phyloP scores from a whole-genome alignment of 2,113 vertebrate genomes.

The Gopherus flavomarginatus region DNA sequence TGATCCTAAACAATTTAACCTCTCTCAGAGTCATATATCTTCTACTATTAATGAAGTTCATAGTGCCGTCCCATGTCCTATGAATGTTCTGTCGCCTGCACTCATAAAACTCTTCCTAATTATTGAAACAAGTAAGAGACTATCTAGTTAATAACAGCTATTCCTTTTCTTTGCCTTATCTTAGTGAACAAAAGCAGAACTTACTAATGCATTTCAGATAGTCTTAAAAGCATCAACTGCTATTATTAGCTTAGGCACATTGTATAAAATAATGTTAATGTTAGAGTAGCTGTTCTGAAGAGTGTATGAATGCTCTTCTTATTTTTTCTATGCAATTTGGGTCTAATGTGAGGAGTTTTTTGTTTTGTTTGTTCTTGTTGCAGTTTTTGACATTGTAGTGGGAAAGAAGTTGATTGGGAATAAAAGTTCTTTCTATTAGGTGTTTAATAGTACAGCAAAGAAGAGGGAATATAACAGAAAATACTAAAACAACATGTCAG shows the following conservation, averaged over 20 bases:
- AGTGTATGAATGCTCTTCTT: background rate
- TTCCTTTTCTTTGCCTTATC: background rate
- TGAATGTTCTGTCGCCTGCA: background rate
- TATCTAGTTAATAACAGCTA: rapidly evolving
- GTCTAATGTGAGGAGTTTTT: background rate
- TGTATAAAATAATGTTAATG: background rate
- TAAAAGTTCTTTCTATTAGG: background rate
- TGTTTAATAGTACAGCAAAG: background rate
- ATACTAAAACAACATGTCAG: background rate
- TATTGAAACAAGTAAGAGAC: background rate
- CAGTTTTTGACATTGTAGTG: background rate
- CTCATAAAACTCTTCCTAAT: background rate
- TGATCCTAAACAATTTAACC: background rate
- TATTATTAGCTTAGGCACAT: background rate
- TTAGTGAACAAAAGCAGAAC: background rate
- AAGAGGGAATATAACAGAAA: background rate
- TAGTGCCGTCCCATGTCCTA: background rate
- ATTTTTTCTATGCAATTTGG: background rate
- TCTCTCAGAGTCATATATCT: rapidly evolving
- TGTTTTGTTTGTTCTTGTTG: background rate
- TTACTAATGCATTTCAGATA: background rate
- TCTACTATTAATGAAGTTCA: background rate
- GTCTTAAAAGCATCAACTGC: background rate
- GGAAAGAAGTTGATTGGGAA: background rate
- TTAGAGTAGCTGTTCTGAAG: background rate